These are phyloP conservation scores for Dendrolimus houi DNA, from an alignment of 2,888 invertebrate genomes.

Conservation along the genomic window DNA sequence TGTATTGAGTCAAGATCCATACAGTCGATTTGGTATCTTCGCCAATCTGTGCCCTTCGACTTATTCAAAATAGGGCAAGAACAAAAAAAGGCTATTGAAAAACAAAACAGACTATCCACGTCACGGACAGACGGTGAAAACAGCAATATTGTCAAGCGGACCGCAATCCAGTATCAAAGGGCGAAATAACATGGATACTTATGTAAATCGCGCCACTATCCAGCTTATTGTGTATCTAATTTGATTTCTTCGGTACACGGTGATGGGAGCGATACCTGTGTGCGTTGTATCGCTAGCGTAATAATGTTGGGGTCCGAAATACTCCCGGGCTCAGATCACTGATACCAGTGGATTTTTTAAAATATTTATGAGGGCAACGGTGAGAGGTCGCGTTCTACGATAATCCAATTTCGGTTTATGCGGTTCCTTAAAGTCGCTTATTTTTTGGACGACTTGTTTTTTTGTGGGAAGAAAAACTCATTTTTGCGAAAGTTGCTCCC, in stretches of 20 bases:
- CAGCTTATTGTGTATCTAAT: constrained; percentile 75
- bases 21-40: neutral
- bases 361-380: constrained; percentile 68
- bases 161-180: constrained; percentile 70
- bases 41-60: neutral
- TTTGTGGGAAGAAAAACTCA: neutral
- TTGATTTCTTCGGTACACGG: constrained; percentile 72
- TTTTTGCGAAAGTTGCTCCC: constrained; percentile 15
- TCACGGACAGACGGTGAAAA: constrained; percentile 41
- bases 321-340: constrained; percentile 33
- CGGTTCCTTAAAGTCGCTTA: constrained; percentile 30
- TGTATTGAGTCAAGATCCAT: neutral
- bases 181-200: constrained; percentile 70
- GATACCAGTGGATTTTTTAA: constrained; percentile 63
- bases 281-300: neutral
- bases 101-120: constrained; percentile 32
- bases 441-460: neutral
- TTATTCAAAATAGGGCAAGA: constrained; percentile 1
- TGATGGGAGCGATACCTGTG: constrained; percentile 39
- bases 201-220: constrained; percentile 69
- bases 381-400: constrained; percentile 51
- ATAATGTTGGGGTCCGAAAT: neutral
- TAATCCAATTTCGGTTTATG: constrained; percentile 76
- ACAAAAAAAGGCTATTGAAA: constrained; percentile 9
- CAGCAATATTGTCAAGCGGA: constrained; percentile 60